Conservation (phyloP, 2,888 invertebrate species). For the Yponomeuta plumbellus region DNA sequence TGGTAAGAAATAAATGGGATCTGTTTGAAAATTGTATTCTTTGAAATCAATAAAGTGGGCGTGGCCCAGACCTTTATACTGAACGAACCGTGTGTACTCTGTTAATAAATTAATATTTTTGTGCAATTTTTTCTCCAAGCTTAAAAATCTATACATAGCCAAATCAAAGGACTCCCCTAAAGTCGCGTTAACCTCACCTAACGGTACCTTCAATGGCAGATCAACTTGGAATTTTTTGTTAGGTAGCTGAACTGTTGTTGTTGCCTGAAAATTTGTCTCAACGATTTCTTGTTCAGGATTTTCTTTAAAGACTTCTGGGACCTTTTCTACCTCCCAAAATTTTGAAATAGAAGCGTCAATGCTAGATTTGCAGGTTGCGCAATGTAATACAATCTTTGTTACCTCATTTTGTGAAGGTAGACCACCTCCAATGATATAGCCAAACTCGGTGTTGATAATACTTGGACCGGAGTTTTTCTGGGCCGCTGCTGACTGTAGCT, state of each 20-base stretch:
- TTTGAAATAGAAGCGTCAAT: neutral
- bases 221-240: slow-evolving; percentile 5
- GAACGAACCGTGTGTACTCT: slow-evolving; percentile 12
- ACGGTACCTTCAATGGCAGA: neutral
- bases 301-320: neutral
- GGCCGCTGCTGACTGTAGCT: neutral
- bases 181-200: neutral
- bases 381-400: neutral
- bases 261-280: neutral
- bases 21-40: neutral
- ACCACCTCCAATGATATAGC: neutral
- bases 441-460: neutral
- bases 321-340: neutral
- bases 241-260: neutral
- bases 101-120: slow-evolving; percentile 9
- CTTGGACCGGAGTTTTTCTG: neutral
- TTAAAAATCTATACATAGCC: slow-evolving; percentile 9
- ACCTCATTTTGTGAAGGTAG: neutral
- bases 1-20: slow-evolving; percentile 11
- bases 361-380: neutral
- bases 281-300: neutral
- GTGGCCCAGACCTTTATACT: slow-evolving; percentile 9
- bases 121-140: slow-evolving; percentile 9
- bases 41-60: neutral
- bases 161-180: slow-evolving; percentile 9